phyloP scores from a whole-genome alignment of 2,113 vertebrate genomes.

The Speoplatyrhinus poulsoni region DNA sequence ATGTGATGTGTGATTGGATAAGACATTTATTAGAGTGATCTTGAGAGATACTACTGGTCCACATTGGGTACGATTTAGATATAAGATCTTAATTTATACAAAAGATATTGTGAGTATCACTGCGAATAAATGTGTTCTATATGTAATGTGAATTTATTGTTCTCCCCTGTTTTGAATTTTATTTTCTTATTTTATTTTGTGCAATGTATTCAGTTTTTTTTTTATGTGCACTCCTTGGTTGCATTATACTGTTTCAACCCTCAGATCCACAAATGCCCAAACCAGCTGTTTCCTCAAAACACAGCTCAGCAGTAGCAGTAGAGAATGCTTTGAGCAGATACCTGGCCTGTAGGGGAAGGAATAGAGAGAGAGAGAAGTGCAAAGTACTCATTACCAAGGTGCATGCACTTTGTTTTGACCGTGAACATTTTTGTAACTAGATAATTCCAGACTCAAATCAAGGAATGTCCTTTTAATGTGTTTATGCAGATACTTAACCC shows the following conservation, averaged over 20 bases:
- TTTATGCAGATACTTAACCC: neutral
- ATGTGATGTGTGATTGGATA: neutral
- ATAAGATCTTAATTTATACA: constrained; percentile 45
- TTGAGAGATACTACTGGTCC: constrained; percentile 24
- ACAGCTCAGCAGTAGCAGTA: no score
- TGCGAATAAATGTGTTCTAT: neutral
- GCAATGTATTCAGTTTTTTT: neutral
- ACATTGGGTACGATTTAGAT: constrained; percentile 18
- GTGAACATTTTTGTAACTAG: no score
- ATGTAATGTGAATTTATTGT: neutral
- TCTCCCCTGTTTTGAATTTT: neutral
- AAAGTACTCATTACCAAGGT: no score
- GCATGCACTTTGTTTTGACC: no score
- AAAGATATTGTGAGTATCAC: constrained; percentile 22
- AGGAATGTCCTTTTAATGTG: neutral
- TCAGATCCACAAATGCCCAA: no score
- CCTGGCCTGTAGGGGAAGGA: no score
- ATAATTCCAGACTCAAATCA: no score
- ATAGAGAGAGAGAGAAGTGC: no score
- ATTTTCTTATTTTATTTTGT: neutral
- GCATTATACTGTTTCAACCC: neutral
- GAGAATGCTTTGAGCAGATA: no score
- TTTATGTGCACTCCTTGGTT: neutral
- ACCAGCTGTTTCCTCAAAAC: no score
- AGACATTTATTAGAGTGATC: neutral